Percentiles rank a stretch among this genome's conserved stretches.
These are phyloP conservation scores for Drosophila seguyi DNA, from an alignment of 1,140 invertebrate genomes.

Conservation along the genomic window DNA sequence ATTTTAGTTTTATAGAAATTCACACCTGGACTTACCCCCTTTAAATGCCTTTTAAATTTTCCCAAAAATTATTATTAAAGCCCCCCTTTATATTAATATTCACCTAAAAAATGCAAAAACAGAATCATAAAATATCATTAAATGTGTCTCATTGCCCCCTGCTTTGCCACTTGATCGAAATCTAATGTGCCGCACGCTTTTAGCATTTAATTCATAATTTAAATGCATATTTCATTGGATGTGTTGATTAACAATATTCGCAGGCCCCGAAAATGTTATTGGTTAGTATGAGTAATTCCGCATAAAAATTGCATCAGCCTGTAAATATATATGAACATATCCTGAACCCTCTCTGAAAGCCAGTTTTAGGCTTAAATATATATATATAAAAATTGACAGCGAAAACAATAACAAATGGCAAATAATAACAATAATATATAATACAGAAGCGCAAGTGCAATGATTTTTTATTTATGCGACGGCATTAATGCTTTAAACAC, in stretches of 20 bases:
- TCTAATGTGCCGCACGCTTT: conserved; percentile 67
- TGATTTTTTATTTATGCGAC: conserved; percentile 75
- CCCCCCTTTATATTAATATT: background rate
- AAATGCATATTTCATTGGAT: conserved; percentile 69
- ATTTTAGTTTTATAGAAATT: background rate
- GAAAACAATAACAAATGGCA: conserved; percentile 53
- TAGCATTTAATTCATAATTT: conserved; percentile 77
- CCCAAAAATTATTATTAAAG: background rate
- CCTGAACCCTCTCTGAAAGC: conserved; percentile 59
- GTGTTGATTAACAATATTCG: conserved; percentile 61
- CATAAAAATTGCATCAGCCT: conserved; percentile 81
- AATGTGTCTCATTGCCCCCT: conserved; percentile 58
- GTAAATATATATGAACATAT: conserved; percentile 41
- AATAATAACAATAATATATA: conserved; percentile 58
- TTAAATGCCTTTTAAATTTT: background rate
- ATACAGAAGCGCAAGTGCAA: conserved; percentile 81
- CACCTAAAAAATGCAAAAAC: conserved; percentile 23
- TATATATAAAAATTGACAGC: conserved; percentile 5
- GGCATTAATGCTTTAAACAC: conserved; percentile 45
- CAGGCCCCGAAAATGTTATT: conserved; percentile 49
- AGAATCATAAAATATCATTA: conserved; percentile 48
- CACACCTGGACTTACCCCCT: background rate
- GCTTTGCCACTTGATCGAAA: conserved; percentile 21
- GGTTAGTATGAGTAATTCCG: conserved; percentile 69
- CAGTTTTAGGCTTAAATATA: conserved; percentile 68